Base-by-base conservation (phyloP, 2,888 invertebrate species). In the Athalia rosae region DNA sequence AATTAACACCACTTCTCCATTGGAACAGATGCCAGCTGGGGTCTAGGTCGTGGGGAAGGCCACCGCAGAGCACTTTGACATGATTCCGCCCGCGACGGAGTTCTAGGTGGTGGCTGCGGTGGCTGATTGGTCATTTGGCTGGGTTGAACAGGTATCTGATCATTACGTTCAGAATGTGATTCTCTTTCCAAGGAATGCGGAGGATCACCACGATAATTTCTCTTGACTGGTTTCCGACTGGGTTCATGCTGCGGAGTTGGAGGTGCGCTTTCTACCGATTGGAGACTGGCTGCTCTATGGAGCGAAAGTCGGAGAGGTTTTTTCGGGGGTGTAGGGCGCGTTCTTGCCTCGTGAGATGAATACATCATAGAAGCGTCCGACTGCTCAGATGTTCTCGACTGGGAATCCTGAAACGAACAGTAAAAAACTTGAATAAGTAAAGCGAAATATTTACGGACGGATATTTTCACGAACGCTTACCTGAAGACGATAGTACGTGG, bases 271-370 rank as follows among this genome's bases (percentile, higher is more conserved):
- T 92, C 92, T 0, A 96, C 93, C 0, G 95, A 95, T 85, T 96
- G 96, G 69, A 96, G 92, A 88, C 96, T 96, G 80, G 95, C 94
- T 0, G 97, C 95, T 83, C 96, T 93, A 87, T 97, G 97, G 71
- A 97, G 90, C 0, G 96, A 97, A 59, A 97, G 90, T 8, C 97
- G 92, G 69, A 96, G 89, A 0, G 97, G 97, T 87, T 97, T 97
- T 84, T 96, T 95, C 28, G 97, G 97, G 4, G 97, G 97, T 11
- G 94, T 94, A 0, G 96, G 96, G 76, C 95, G 91, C 3, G 92
- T 91, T 80, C 92, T 93, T 7, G 86, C 87, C 73, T 92, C 92
- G 7, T 91, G 85, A 1, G 83, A 83, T 61, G 80, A 82, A 59
- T 86, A 85, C 3, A 82, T 79, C 15, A 79, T 74, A 0, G 85